These are phyloP conservation scores for Cepaea nemoralis DNA, from an alignment of 1,140 invertebrate species.

Conservation along the genomic window DNA sequence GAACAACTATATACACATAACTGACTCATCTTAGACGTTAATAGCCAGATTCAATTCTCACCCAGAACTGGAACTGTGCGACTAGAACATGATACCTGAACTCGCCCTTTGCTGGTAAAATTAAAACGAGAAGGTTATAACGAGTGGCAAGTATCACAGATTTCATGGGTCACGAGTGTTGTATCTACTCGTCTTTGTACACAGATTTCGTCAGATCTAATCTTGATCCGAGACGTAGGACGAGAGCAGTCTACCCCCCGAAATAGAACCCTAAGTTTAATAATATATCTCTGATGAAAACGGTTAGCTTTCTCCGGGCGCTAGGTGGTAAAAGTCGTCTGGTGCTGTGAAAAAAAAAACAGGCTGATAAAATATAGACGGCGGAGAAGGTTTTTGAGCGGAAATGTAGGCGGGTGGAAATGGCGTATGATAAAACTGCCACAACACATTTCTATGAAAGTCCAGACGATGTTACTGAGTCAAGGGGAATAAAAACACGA, in stretches of 20 bases:
- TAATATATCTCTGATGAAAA: conserved; percentile 5
- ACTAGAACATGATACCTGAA: not conserved
- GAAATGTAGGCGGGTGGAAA: not conserved
- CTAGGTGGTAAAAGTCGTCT: not conserved
- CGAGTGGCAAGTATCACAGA: not conserved
- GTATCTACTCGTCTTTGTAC: conserved; percentile 8
- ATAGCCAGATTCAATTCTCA: too few relatives aligned
- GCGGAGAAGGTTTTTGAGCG: not conserved
- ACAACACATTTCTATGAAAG: not conserved
- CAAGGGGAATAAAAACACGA: too few relatives aligned
- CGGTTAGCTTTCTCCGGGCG: not conserved
- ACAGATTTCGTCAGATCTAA: not conserved
- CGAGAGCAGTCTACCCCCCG: not conserved
- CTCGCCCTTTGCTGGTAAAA: not conserved
- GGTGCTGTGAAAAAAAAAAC: not conserved
- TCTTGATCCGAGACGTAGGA: not conserved
- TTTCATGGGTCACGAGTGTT: not conserved
- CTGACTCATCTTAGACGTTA: too few relatives aligned
- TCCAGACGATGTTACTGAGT: too few relatives aligned
- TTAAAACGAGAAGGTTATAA: not conserved
- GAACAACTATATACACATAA: too few relatives aligned
- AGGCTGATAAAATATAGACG: not conserved
- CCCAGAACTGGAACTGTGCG: not conserved
- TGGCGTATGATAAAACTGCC: not conserved
- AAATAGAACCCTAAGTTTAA: not conserved